These are phyloP conservation scores for Oryzias javanicus DNA, from an alignment of 2,113 vertebrate genomes.

Conservation along the genomic window DNA sequence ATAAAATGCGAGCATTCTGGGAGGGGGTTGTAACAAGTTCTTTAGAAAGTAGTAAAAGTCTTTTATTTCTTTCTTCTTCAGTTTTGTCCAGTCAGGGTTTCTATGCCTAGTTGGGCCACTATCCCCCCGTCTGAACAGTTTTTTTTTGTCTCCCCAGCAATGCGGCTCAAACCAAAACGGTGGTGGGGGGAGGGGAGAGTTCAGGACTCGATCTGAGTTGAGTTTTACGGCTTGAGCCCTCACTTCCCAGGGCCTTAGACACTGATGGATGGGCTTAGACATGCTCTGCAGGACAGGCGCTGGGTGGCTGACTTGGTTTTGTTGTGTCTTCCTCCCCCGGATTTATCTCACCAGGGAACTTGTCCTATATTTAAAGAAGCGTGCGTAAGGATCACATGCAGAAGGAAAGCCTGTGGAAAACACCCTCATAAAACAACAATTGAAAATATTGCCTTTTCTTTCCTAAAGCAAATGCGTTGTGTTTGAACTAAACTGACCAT, in stretches of 20 bases:
- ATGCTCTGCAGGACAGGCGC: slow-evolving; percentile 57
- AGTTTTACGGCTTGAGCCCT: slow-evolving; percentile 45
- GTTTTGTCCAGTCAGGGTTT: slow-evolving; percentile 40
- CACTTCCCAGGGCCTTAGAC: slow-evolving; percentile 42
- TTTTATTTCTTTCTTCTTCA: slow-evolving; percentile 1
- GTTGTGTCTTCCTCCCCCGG: slow-evolving; percentile 44
- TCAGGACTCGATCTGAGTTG: slow-evolving; percentile 22
- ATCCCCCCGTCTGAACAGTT: neutral
- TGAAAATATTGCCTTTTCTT: slow-evolving; percentile 26
- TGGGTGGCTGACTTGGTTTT: slow-evolving; percentile 45
- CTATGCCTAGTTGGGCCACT: slow-evolving; percentile 2
- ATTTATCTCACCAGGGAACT: slow-evolving; percentile 35
- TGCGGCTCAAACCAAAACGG: slow-evolving; percentile 28
- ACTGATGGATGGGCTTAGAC: slow-evolving; percentile 67
- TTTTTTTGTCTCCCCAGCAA: slow-evolving; percentile 12
- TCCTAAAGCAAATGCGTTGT: slow-evolving; percentile 28
- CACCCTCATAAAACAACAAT: neutral
- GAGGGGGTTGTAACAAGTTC: neutral
- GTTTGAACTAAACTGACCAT: slow-evolving; percentile 28
- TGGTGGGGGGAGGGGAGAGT: slow-evolving; percentile 28
- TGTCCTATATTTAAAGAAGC: slow-evolving; percentile 18
- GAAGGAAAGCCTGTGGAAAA: neutral
- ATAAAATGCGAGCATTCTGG: neutral
- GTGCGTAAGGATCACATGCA: neutral
- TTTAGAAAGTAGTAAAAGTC: neutral